phyloP scores from a whole-genome alignment of 2,797 vertebrate genomes.

The Periparus ater region DNA sequence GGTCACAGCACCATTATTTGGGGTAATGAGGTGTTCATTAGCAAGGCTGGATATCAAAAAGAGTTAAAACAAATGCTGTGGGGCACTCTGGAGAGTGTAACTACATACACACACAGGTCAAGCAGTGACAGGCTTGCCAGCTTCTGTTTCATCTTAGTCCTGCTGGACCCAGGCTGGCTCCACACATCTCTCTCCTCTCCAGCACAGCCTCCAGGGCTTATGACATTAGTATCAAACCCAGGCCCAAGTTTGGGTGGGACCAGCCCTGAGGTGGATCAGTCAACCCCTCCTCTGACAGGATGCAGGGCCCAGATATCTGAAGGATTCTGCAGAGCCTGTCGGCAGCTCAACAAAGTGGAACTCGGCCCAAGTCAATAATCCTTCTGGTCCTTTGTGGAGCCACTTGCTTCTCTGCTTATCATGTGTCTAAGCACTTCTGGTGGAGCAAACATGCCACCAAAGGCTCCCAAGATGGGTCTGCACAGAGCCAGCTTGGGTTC shows the following conservation, averaged over 20 bases:
- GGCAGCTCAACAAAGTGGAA: background rate
- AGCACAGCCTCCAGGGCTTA: background rate
- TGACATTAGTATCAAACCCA: background rate
- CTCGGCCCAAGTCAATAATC: background rate
- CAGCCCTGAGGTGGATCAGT: background rate
- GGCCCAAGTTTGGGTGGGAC: background rate
- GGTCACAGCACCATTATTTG: background rate
- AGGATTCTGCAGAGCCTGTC: background rate
- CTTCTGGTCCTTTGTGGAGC: background rate
- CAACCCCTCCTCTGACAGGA: background rate
- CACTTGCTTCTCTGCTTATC: background rate
- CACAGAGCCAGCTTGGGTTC: background rate
- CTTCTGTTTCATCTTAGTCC: background rate
- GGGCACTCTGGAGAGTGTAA: background rate
- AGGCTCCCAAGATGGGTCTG: background rate
- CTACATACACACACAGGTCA: background rate
- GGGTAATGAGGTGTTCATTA: background rate
- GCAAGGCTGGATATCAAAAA: background rate
- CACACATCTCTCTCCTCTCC: background rate
- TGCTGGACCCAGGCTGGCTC: background rate
- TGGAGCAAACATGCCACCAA: background rate
- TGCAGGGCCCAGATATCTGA: background rate
- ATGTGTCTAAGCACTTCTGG: background rate
- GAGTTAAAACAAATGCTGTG: background rate
- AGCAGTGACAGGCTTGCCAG: background rate